phyloP scores from a whole-genome alignment of 2,888 invertebrate species.

The Ophion costatus region DNA sequence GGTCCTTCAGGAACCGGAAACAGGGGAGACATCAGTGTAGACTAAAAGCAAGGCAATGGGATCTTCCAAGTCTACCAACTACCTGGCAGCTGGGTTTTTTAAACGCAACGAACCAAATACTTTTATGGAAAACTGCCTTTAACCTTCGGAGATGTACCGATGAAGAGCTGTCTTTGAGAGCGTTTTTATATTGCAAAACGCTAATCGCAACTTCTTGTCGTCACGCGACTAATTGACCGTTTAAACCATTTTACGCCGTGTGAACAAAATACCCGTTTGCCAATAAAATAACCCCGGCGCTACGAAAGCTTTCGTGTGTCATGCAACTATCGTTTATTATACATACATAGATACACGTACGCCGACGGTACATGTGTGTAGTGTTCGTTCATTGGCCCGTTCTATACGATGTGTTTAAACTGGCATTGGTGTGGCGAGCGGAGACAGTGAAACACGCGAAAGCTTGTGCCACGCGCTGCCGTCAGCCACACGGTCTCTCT shows the following conservation, averaged over 20 bases:
- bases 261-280: constrained; percentile 67
- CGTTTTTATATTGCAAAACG: too few species aligned
- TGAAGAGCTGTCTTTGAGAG: too few species aligned
- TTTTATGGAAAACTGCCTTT: too few species aligned
- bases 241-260: constrained; percentile 61
- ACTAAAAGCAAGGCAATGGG: too few species aligned
- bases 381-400: neutral
- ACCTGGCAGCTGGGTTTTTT: too few species aligned
- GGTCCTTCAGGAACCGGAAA: too few species aligned
- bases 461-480: constrained; percentile 46
- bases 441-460: constrained; percentile 56
- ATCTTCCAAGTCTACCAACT: too few species aligned
- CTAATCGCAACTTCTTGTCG: constrained; percentile 3
- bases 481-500: neutral
- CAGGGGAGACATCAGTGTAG: too few species aligned
- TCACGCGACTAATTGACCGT: constrained; percentile 64
- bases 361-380: neutral
- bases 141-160: too few species aligned
- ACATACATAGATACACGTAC: neutral
- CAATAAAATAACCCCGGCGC: constrained; percentile 55
- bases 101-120: too few species aligned
- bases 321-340: constrained; percentile 54
- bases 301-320: constrained; percentile 64
- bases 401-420: constrained; percentile 14
- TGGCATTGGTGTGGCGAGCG: constrained; percentile 40